Base-by-base conservation (phyloP, 2,797 vertebrate genomes). In the Pipistrellus pygmaeus region DNA sequence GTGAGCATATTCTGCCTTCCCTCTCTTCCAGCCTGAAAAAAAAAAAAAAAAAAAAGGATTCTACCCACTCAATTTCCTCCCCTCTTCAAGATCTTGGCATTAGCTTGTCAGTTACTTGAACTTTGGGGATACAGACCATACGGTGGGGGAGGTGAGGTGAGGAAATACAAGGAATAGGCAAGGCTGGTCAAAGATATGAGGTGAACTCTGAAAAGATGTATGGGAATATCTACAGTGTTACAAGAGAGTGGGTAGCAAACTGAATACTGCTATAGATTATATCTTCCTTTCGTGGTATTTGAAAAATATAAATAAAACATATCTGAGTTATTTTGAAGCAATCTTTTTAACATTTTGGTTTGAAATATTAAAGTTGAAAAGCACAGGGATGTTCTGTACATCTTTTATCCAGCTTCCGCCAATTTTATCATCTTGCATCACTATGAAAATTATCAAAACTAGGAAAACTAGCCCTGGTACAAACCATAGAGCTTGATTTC, bases 351-450 rank as follows among this genome's bases (percentile, higher is more conserved):
- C n/a, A 71, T 82, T 82, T 76, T 69, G 77, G 48, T 78, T 48
- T 80, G 35, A 85, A 95, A 84, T 87, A 82, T 51, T 85, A 84
- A 85, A 88, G 32, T 12, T 62, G n/a, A 85, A 78, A 87, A 84
- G 20, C 66, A 23, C 14, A 78, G 48, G 55, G 11, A 66, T 23
- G 3, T 86, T 35, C 38, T 21, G 14, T 3, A 18, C 5, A 41
- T 17, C 25, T 44, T 60, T 92, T 20, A 53, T 11, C 30, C 10
- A 68, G 20, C 6, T 83, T 85, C 32, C 84, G 7, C 44, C 13
- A 80, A 41, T 21, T 91, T 90, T 41, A 84, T 71, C 35, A 30
- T 64, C 53, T 62, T 71, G 23, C 1, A 3, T 23, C 73, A 78
- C 55, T 78, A 32, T 0, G 23, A 25, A 83, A 8, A 64, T 77